Evolutionary conservation across 2,113 vertebrate species (phyloP).

Genomic region (Tretioscincus oriximinensis): DNA sequence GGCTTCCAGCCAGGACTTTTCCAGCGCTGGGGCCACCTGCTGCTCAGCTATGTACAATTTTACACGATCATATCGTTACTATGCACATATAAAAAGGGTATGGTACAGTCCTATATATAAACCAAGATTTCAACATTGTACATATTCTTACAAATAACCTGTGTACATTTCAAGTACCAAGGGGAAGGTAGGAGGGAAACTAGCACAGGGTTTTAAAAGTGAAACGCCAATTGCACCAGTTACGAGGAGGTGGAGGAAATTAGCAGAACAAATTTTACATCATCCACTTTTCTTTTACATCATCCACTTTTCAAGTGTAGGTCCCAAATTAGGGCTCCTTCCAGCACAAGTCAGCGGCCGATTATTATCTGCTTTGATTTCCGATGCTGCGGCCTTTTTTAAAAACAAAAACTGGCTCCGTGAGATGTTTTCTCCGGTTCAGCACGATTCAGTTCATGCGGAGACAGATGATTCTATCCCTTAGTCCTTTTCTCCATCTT

Average conservation of each 20-base stretch:
- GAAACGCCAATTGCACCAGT: conserved; percentile 65
- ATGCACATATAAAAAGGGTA: conserved; percentile 60
- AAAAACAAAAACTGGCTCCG: not conserved
- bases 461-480: not conserved
- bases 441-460: not conserved
- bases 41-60: conserved; percentile 54
- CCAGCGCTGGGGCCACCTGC: conserved; percentile 53
- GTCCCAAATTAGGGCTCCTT: conserved; percentile 53
- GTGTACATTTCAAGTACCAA: conserved; percentile 57
- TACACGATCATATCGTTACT: conserved; percentile 52
- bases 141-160: conserved; percentile 53
- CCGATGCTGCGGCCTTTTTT: conserved; percentile 1
- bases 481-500: conserved; percentile 96
- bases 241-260: not conserved
- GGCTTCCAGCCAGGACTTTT: conserved; percentile 48
- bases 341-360: conserved; percentile 42
- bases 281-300: conserved; percentile 12
- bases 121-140: conserved; percentile 51
- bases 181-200: conserved; percentile 21
- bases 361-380: conserved; percentile 30
- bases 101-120: conserved; percentile 58
- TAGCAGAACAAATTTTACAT: conserved; percentile 41
- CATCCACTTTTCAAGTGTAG: conserved; percentile 59
- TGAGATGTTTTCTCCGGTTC: not conserved
- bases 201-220: conserved; percentile 49